Evolutionary conservation across 2,113 vertebrate species (phyloP).

Genomic region (Poecile atricapillus): DNA sequence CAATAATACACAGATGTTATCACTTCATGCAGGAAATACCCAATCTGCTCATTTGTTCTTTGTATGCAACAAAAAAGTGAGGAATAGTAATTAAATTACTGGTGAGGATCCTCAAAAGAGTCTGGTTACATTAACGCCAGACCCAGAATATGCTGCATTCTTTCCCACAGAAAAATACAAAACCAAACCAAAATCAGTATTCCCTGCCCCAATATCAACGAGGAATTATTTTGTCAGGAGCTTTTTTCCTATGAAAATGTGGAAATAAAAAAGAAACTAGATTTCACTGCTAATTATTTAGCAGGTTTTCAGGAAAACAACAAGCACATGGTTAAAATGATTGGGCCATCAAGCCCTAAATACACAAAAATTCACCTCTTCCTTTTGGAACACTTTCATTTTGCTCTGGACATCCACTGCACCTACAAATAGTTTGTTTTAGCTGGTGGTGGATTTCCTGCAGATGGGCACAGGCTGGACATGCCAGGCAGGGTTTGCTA

Average conservation of each 20-base stretch:
- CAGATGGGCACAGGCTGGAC: neutral
- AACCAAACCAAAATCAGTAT: fast-evolving
- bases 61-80: neutral
- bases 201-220: neutral
- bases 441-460: neutral
- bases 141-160: neutral
- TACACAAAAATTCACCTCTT: fast-evolving
- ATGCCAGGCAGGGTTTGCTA: neutral
- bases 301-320: neutral
- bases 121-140: neutral
- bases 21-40: constrained; percentile 1
- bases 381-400: neutral
- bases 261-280: neutral
- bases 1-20: neutral
- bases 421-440: neutral
- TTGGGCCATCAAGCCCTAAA: neutral
- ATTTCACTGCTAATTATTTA: neutral
- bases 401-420: neutral
- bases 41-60: neutral
- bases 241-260: neutral
- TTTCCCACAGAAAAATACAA: neutral
- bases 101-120: neutral
- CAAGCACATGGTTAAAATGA: neutral
- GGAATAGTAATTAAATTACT: neutral
- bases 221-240: neutral